These are phyloP conservation scores for Athene noctua DNA, from an alignment of 2,113 vertebrate species.

Conservation along the genomic window DNA sequence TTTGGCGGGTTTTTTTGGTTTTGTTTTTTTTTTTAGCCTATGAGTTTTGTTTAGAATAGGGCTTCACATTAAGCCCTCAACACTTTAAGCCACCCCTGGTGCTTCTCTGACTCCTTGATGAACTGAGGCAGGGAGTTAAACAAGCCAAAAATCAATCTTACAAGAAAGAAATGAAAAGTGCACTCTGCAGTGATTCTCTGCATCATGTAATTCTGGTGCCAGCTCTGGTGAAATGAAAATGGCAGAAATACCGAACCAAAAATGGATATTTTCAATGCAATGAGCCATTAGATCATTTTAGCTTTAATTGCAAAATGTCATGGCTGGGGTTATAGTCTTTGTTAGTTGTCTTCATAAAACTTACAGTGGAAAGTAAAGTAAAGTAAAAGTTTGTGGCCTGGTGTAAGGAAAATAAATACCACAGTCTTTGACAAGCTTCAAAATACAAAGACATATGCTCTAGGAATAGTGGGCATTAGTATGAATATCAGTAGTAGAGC, in stretches of 20 bases:
- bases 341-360: neutral
- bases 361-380: neutral
- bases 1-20: neutral
- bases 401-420: neutral
- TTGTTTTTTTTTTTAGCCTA: neutral
- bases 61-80: neutral
- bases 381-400: neutral
- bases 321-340: neutral
- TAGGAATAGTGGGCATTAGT: neutral
- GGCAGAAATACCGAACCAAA: neutral
- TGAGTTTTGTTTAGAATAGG: neutral
- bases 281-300: neutral
- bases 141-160: neutral
- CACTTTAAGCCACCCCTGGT: neutral
- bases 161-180: neutral
- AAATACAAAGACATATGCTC: neutral
- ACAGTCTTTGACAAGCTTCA: neutral
- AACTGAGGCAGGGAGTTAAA: neutral
- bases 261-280: neutral
- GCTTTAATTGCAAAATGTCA: neutral
- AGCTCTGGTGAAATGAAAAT: neutral
- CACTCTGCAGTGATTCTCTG: fast-evolving
- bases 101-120: neutral
- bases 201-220: neutral
- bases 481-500: neutral